These are phyloP conservation scores for Melospiza melodia DNA, from an alignment of 2,113 vertebrate genomes.

Conservation along the genomic window DNA sequence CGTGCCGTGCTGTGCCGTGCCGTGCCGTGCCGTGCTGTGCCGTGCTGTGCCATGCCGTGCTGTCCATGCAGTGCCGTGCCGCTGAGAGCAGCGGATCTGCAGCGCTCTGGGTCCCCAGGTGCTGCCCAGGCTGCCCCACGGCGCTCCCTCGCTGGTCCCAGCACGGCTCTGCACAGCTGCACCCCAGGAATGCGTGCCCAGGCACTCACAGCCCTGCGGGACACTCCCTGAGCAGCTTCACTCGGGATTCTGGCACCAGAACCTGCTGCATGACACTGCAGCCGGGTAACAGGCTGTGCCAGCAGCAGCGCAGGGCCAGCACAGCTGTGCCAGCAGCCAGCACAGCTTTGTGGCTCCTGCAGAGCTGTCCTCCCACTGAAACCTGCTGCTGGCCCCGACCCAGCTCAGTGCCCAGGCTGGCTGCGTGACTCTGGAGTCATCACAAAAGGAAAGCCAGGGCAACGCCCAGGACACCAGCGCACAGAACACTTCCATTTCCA, in stretches of 20 bases:
- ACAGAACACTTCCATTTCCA: background rate
- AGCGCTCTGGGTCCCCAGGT: accelerated
- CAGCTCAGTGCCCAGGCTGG: background rate
- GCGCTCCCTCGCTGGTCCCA: background rate
- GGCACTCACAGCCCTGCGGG: accelerated
- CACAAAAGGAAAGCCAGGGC: accelerated
- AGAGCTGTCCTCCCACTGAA: too few species aligned
- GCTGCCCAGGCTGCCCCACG: background rate
- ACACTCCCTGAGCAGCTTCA: background rate
- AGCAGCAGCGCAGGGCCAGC: accelerated
- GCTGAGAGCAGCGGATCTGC: accelerated
- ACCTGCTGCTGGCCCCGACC: background rate
- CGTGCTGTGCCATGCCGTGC: too few species aligned
- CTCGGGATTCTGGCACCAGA: background rate
- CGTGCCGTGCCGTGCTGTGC: too few species aligned
- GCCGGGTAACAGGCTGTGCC: too few species aligned
- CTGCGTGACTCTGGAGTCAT: accelerated
- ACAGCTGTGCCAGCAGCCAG: too few species aligned
- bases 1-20: too few species aligned
- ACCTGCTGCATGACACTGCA: accelerated
- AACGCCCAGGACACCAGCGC: background rate
- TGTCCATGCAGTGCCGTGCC: accelerated
- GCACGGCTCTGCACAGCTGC: accelerated
- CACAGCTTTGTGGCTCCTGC: background rate
- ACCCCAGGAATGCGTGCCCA: accelerated